Percentiles rank a stretch among this genome's conserved stretches.
phyloP scores from a whole-genome alignment of 30 jellyfish, hydroid and myxozoan species.

The Pseudorhiza aurosa region DNA sequence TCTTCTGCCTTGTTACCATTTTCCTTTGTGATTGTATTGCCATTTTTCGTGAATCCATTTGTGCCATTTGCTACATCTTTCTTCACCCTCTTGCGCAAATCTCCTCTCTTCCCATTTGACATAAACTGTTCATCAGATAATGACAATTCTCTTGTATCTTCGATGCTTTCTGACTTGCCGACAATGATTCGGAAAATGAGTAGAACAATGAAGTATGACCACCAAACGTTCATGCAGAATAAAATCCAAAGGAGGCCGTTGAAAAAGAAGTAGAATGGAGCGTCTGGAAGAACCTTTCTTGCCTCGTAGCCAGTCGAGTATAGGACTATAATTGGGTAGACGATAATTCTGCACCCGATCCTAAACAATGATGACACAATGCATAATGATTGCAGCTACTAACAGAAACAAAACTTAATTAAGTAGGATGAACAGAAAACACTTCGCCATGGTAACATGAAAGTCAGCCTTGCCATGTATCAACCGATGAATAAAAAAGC shows the following conservation, averaged over 20 bases:
- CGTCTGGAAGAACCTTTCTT: slow-evolving; percentile 47
- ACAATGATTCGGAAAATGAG: slow-evolving; percentile 67
- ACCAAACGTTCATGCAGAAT: slow-evolving; percentile 72
- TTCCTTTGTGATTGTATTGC: background rate
- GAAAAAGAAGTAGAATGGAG: slow-evolving; percentile 82
- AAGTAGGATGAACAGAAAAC: too few relatives aligned
- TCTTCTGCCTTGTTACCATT: background rate
- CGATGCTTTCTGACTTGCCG: slow-evolving; percentile 77
- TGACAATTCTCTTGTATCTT: slow-evolving; percentile 83
- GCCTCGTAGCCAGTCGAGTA: slow-evolving; percentile 78
- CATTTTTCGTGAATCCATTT: background rate
- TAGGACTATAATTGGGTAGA: slow-evolving; percentile 75
- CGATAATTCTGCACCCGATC: slow-evolving; percentile 74
- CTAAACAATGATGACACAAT: slow-evolving; percentile 20
- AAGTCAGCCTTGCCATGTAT: too few relatives aligned
- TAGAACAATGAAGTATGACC: slow-evolving; percentile 86
- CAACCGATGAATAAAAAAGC: too few relatives aligned
- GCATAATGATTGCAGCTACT: too few relatives aligned
- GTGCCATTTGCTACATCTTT: too few relatives aligned
- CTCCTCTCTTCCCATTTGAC: background rate
- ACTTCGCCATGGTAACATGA: too few relatives aligned
- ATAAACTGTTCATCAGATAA: slow-evolving; percentile 20
- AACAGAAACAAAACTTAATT: too few relatives aligned
- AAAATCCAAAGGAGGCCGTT: slow-evolving; percentile 76
- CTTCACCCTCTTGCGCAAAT: background rate